These are phyloP conservation scores for Python bivittatus DNA, from an alignment of 2,113 vertebrate species.

Conservation along the genomic window DNA sequence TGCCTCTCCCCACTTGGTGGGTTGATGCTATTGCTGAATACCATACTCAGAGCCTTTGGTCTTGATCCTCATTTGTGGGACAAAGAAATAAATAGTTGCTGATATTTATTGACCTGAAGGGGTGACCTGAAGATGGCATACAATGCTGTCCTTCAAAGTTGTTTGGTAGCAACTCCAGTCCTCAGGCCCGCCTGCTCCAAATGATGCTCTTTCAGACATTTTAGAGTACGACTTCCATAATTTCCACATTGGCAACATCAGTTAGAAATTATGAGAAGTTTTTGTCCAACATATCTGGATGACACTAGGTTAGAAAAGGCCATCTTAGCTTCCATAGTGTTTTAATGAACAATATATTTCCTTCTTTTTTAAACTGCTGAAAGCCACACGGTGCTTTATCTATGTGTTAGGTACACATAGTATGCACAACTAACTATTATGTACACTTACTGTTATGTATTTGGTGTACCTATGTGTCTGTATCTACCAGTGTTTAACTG, in stretches of 20 bases:
- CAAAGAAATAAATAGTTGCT: background rate
- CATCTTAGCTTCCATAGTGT: background rate
- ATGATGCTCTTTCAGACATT: background rate
- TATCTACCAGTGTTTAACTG: background rate
- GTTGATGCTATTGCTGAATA: background rate
- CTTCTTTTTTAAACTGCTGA: background rate
- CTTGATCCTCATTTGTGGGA: background rate
- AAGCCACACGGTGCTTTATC: background rate
- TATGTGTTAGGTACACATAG: background rate
- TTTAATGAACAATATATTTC: background rate
- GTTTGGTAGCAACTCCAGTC: background rate
- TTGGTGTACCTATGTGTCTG: background rate
- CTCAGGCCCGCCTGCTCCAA: background rate
- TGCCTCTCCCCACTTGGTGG: background rate
- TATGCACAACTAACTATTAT: background rate
- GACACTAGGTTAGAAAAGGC: background rate
- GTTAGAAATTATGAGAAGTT: background rate
- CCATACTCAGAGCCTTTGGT: background rate
- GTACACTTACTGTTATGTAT: background rate
- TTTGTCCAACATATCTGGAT: background rate
- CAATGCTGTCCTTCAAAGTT: background rate
- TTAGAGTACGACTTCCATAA: background rate
- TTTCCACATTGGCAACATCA: background rate
- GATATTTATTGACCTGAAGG: background rate
- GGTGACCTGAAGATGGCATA: background rate